phyloP scores from a whole-genome alignment of 2,888 invertebrate genomes.

The Quadroppia sp. region DNA sequence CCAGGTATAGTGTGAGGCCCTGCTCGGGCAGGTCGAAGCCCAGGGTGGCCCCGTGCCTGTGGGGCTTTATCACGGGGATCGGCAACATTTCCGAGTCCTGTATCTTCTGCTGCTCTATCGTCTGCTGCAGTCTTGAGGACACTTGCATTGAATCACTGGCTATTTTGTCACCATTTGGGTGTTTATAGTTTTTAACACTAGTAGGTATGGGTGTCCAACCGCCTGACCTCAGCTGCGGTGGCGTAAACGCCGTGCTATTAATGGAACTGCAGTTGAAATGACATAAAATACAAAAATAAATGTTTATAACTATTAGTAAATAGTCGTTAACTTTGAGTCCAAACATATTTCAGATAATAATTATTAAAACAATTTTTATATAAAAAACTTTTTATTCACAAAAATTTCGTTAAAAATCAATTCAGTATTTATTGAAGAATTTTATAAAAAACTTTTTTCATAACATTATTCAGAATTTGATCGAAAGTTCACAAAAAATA shows the following conservation, averaged over 20 bases:
- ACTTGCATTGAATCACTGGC: constrained; percentile 29
- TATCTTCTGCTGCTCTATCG: not conserved
- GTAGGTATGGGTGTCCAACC: constrained; percentile 31
- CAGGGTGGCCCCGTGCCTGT: constrained; percentile 43
- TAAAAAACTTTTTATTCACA: too few relatives aligned
- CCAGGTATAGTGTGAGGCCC: constrained; percentile 41
- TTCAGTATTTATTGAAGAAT: too few relatives aligned
- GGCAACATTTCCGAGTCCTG: constrained; percentile 39
- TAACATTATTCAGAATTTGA: too few relatives aligned
- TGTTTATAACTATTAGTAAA: not conserved
- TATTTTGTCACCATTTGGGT: constrained; percentile 5
- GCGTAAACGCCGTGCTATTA: not conserved
- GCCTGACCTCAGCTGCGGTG: constrained; percentile 6
- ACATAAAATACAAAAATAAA: not conserved
- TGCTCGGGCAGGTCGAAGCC: constrained; percentile 44
- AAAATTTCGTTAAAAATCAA: too few relatives aligned
- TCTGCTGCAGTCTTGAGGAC: not conserved
- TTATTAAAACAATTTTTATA: too few relatives aligned
- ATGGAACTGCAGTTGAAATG: not conserved
- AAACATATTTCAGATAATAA: not conserved
- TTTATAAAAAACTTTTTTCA: too few relatives aligned
- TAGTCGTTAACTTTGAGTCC: not conserved
- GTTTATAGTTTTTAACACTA: not conserved
- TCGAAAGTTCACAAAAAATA: too few relatives aligned
- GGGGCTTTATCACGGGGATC: constrained; percentile 42